Conservation (phyloP, 2,888 invertebrate genomes). For the Ariolimax columbianus region DNA sequence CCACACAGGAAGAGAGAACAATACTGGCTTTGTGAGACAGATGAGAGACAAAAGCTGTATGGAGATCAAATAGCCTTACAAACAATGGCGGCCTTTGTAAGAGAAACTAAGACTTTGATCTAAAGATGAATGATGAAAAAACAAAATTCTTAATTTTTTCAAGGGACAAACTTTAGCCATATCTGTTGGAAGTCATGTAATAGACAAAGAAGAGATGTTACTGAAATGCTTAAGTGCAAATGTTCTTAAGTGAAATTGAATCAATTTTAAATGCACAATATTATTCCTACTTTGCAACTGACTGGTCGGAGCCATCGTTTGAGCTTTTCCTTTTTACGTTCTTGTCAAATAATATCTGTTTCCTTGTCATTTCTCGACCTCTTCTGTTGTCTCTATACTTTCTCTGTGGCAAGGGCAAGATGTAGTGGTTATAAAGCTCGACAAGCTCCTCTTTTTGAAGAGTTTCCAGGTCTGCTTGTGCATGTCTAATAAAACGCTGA, state of each 20-base stretch:
- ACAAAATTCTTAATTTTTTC: too few relatives aligned
- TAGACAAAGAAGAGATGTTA: background rate
- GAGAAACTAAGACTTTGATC: too few relatives aligned
- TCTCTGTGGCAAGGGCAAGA: slow-evolving; percentile 74
- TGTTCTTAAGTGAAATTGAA: too few relatives aligned
- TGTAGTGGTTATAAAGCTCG: slow-evolving; percentile 70
- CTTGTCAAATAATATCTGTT: slow-evolving; percentile 65
- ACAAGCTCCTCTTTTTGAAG: slow-evolving; percentile 64
- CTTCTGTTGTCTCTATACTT: slow-evolving; percentile 69
- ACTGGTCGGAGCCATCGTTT: slow-evolving; percentile 56
- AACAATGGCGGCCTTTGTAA: too few relatives aligned
- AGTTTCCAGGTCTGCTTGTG: slow-evolving; percentile 54
- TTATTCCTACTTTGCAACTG: slow-evolving; percentile 53
- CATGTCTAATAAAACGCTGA: slow-evolving; percentile 52
- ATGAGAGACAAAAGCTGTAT: too few relatives aligned
- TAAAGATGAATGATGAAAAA: too few relatives aligned
- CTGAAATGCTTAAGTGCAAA: too few relatives aligned
- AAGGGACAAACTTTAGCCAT: too few relatives aligned
- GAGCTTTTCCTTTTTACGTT: slow-evolving; percentile 58
- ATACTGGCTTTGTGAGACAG: too few relatives aligned
- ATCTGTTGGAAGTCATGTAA: background rate
- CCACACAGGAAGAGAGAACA: too few relatives aligned
- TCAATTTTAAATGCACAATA: background rate
- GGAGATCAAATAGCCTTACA: too few relatives aligned
- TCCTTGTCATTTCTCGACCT: slow-evolving; percentile 69